Base-by-base conservation (phyloP, 2,888 invertebrate genomes). In the Taenaris catops region DNA sequence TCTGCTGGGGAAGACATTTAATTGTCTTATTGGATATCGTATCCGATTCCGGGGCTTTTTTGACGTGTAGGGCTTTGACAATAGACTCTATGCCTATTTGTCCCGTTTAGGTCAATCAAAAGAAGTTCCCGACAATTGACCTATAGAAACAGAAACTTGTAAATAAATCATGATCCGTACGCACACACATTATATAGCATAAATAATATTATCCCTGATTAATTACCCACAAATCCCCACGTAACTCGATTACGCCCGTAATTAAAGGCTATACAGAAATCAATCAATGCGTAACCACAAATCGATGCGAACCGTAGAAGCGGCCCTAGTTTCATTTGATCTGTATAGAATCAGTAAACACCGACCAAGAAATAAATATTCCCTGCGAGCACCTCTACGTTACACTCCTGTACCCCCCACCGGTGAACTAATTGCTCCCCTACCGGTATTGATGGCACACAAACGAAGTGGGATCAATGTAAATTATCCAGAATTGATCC, bases 361-460 rank as follows among this genome's bases (percentile, higher is more conserved):
- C 17, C 24, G 18, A 51, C 54, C 58, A 64, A 67, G 70, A 55
- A 72, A 81, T 80, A 84, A 80, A 81, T 78, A 74, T 69, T 61
- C 66, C 56, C 49, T 55, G 58, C 53, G 60, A 63, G 57, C 27
- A 26, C 31, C 31, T 23, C 17, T 8, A 23, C 23, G 11, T 23
- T 29, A 17, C 16, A 9, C 7, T 23, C n/a, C 8, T 11, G 18
- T 24, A 9, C 23, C 10, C 42, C 51, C 59, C 67, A 64, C 63
- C 51, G 40, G 63, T 60, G 63, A 78, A 84, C 80, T 84, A 84
- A 84, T 84, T 78, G 81, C 79, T 63, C 65, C 68, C 73, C 78
- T 72, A 66, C 54, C 70, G 50, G 63, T 81, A 84, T 83, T 83
- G 76, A 84, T 84, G 78, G 75, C 66, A 50, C 65, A 64, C 70